A percentile compares a stretch with the other conserved stretches of the same genome.
phyloP scores from a whole-genome alignment of 2,888 invertebrate genomes.

The Lucinisca nassula region DNA sequence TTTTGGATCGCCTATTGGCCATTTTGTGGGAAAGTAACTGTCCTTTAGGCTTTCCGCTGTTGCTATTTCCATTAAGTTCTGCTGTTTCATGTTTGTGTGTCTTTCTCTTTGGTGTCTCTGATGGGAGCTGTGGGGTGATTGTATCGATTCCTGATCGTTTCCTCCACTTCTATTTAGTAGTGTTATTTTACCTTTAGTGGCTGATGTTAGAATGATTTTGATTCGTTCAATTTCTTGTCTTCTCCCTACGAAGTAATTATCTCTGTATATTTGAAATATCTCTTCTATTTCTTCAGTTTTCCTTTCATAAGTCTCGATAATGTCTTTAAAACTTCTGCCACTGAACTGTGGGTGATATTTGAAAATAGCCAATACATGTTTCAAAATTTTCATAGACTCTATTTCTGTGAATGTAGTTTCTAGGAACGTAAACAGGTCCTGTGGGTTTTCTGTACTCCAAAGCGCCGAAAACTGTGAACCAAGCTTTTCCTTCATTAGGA shows the following conservation, averaged over 20 bases:
- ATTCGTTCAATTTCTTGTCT: neutral
- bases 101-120: no score
- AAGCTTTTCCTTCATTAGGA: neutral
- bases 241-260: neutral
- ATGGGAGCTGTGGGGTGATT: no score
- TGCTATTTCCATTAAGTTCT: no score
- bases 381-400: neutral
- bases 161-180: no score
- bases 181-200: neutral
- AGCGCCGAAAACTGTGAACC: neutral
- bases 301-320: neutral
- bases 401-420: neutral
- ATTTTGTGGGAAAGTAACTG: no score
- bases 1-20: no score
- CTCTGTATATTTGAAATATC: neutral
- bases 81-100: no score
- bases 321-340: neutral
- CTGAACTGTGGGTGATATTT: neutral
- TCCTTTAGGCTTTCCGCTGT: no score
- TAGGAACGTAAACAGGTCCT: neutral
- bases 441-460: neutral
- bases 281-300: neutral
- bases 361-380: neutral
- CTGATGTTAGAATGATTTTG: no score
- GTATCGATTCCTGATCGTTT: no score